phyloP scores from a whole-genome alignment of 2,113 vertebrate genomes.

The Zosterops lateralis region DNA sequence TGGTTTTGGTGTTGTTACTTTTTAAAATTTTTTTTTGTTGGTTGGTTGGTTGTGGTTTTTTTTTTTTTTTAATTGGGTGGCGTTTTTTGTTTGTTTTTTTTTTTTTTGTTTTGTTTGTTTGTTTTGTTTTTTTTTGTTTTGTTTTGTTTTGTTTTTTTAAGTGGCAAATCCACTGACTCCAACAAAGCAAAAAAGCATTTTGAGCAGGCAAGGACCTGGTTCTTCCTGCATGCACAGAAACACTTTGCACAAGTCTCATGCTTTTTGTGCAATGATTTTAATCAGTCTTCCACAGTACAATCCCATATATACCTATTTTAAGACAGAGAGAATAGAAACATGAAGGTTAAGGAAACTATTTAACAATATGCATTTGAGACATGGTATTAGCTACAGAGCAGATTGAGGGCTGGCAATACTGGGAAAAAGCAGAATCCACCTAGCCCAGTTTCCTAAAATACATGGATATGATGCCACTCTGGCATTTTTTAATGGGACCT shows the following conservation, averaged over 20 bases:
- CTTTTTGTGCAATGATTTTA: not conserved
- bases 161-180: not conserved
- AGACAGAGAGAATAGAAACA: not conserved
- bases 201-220: not conserved
- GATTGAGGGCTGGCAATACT: not conserved
- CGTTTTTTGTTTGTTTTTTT: not conserved
- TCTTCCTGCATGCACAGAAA: not conserved
- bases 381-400: not conserved
- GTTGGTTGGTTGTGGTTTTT: too few species aligned
- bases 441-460: not conserved
- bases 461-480: not conserved
- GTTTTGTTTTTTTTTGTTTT: too few species aligned
- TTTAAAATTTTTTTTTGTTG: too few species aligned
- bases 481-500: not conserved
- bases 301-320: not conserved
- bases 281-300: not conserved
- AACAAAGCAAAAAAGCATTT: not conserved
- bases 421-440: not conserved
- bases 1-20: not conserved
- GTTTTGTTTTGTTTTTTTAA: not conserved
- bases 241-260: not conserved
- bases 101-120: too few species aligned
- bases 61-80: not conserved
- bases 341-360: not conserved
- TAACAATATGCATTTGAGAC: not conserved